These are phyloP conservation scores for Cuculus canorus DNA, from an alignment of 2,797 vertebrate genomes.

Conservation along the genomic window DNA sequence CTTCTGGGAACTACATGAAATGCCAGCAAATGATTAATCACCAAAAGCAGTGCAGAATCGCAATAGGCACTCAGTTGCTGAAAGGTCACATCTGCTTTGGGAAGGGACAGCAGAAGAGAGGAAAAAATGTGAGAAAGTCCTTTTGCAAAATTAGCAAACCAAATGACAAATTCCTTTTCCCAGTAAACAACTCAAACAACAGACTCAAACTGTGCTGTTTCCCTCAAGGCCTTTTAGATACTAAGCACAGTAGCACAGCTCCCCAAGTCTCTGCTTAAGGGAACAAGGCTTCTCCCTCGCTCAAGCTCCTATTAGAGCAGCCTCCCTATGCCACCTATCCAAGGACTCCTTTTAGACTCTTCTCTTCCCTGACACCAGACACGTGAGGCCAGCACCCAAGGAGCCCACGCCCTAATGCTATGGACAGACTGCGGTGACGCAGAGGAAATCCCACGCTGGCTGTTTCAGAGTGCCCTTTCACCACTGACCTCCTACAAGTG, in stretches of 20 bases:
- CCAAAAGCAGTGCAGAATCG: neutral
- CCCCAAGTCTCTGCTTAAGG: neutral
- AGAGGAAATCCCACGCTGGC: accelerated
- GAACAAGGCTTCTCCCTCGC: neutral
- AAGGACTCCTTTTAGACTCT: neutral
- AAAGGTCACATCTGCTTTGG: neutral
- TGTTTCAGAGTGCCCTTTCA: neutral
- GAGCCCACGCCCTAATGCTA: neutral
- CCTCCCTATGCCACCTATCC: neutral
- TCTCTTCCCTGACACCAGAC: neutral
- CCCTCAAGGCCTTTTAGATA: neutral
- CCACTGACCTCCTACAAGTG: neutral
- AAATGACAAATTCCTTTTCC: neutral
- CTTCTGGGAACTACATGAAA: neutral
- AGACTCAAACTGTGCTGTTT: neutral
- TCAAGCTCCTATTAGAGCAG: neutral
- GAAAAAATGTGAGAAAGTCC: neutral
- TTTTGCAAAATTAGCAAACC: neutral
- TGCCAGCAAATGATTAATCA: neutral
- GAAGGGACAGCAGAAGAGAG: neutral
- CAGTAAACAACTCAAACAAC: neutral
- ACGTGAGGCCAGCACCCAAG: neutral
- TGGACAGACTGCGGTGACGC: neutral
- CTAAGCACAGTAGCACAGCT: neutral
- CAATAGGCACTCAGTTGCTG: neutral